phyloP scores from a whole-genome alignment of 2,113 vertebrate species.

The Macquaria australasica region DNA sequence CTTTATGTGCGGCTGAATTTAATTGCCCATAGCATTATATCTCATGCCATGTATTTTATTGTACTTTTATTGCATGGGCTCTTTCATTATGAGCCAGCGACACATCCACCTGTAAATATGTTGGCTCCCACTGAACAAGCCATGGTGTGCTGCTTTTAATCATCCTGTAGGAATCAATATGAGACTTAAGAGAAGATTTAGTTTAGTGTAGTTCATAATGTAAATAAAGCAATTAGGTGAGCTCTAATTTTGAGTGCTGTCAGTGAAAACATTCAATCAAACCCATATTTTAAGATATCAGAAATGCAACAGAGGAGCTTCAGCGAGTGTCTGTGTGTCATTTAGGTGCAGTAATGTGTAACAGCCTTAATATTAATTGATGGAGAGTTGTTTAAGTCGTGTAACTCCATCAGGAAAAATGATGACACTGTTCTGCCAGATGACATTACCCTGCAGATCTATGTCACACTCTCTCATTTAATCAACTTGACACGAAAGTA shows the following conservation, averaged over 20 bases:
- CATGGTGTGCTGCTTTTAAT: slow-evolving; percentile 60
- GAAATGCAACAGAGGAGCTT: neutral
- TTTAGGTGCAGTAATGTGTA: neutral
- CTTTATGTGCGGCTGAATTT: slow-evolving; percentile 67
- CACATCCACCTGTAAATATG: slow-evolving; percentile 43
- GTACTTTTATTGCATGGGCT: slow-evolving; percentile 64
- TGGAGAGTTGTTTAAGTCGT: slow-evolving; percentile 50
- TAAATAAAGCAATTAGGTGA: slow-evolving; percentile 51
- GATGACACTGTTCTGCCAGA: slow-evolving; percentile 60
- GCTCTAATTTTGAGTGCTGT: slow-evolving; percentile 32
- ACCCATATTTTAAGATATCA: slow-evolving; percentile 7
- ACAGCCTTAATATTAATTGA: slow-evolving; percentile 54
- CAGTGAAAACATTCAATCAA: slow-evolving; percentile 39
- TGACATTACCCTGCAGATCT: slow-evolving; percentile 60
- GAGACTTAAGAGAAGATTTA: slow-evolving; percentile 19
- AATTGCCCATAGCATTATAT: slow-evolving; percentile 83
- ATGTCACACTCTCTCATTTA: slow-evolving; percentile 61
- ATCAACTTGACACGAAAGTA: slow-evolving; percentile 68
- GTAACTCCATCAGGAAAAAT: slow-evolving; percentile 53
- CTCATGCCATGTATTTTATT: slow-evolving; percentile 51
- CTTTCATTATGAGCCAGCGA: slow-evolving; percentile 56
- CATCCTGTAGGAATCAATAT: slow-evolving; percentile 58
- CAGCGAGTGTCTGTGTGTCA: slow-evolving; percentile 9
- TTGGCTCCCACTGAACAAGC: slow-evolving; percentile 24
- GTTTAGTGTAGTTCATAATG: slow-evolving; percentile 42